A percentile compares a stretch with the other conserved stretches of the same genome.
These are phyloP conservation scores for Oncorhynchus kisutch DNA, from an alignment of 2,113 vertebrate species.

Conservation along the genomic window DNA sequence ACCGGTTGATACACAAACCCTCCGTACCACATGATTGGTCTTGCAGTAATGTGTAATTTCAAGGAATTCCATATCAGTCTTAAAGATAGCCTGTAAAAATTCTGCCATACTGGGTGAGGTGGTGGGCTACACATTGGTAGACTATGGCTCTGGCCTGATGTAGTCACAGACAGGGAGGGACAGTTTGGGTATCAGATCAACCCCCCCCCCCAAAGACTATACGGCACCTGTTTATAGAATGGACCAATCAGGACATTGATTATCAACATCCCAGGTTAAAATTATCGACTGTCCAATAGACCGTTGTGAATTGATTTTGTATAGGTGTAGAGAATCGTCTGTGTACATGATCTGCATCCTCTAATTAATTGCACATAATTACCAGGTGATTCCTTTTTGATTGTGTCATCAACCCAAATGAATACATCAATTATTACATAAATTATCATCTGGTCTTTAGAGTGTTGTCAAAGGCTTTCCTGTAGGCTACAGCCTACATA, in stretches of 20 bases:
- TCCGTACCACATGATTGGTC: not conserved
- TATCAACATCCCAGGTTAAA: not conserved
- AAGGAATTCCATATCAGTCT: slow-evolving; percentile 1
- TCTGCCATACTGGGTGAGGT: slow-evolving; percentile 37
- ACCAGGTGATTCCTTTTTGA: not conserved
- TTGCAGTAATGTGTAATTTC: slow-evolving; percentile 2
- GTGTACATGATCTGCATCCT: not conserved
- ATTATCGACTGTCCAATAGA: not conserved
- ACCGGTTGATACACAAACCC: not conserved
- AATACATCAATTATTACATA: not conserved
- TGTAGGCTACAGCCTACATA: slow-evolving; percentile 66
- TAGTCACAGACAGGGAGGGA: not conserved
- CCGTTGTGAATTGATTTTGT: not conserved
- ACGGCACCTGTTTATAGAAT: not conserved
- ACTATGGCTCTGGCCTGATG: slow-evolving; percentile 2
- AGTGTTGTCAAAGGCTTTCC: slow-evolving; percentile 5
- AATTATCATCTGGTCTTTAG: slow-evolving; percentile 38
- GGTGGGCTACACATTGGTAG: slow-evolving; percentile 11
- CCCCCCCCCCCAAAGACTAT: not conserved
- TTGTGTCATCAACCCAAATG: not conserved
- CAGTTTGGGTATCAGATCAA: not conserved
- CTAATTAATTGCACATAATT: not conserved
- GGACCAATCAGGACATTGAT: slow-evolving; percentile 1
- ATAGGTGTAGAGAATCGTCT: not conserved
- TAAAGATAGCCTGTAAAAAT: slow-evolving; percentile 44